Percentiles rank a stretch among this genome's conserved stretches.
Evolutionary conservation across 2,888 invertebrate genomes (phyloP).

Genomic region (Punctoribates punctum): DNA sequence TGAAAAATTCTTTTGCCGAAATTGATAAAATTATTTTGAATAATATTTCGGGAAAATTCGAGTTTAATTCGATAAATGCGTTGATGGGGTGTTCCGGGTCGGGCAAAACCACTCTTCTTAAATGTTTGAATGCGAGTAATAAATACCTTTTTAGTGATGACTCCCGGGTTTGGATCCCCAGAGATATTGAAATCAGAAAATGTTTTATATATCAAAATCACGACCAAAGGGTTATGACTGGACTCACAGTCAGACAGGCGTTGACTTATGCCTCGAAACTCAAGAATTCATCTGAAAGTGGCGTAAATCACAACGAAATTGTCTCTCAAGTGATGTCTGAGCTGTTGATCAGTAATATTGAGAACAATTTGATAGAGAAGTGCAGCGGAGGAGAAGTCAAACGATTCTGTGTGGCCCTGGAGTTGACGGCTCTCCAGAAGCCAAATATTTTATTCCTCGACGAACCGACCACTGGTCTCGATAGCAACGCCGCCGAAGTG

Average conservation of each 20-base stretch:
- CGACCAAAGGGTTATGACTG: background rate
- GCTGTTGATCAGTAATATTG: background rate
- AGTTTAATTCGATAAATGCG: background rate
- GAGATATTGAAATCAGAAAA: background rate
- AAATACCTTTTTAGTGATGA: background rate
- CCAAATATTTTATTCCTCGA: background rate
- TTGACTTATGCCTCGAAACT: conserved; percentile 21
- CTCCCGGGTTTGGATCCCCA: background rate
- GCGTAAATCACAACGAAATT: background rate
- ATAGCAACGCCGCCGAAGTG: conserved; percentile 2
- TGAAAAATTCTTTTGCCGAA: background rate
- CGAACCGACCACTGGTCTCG: conserved; percentile 19
- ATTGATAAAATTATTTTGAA: background rate
- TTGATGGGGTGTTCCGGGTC: background rate
- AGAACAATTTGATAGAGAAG: background rate
- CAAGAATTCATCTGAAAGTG: background rate
- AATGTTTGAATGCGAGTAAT: conserved; percentile 5
- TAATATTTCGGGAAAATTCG: background rate
- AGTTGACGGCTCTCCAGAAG: background rate
- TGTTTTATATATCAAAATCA: conserved; percentile 28
- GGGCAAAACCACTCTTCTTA: conserved; percentile 3
- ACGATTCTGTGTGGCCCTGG: background rate
- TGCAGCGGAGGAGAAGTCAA: conserved; percentile 6
- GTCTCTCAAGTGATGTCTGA: background rate
- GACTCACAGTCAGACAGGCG: conserved; percentile 11